These are phyloP conservation scores for Protaetia brevitarsis DNA, from an alignment of 1,140 invertebrate species.

Conservation along the genomic window DNA sequence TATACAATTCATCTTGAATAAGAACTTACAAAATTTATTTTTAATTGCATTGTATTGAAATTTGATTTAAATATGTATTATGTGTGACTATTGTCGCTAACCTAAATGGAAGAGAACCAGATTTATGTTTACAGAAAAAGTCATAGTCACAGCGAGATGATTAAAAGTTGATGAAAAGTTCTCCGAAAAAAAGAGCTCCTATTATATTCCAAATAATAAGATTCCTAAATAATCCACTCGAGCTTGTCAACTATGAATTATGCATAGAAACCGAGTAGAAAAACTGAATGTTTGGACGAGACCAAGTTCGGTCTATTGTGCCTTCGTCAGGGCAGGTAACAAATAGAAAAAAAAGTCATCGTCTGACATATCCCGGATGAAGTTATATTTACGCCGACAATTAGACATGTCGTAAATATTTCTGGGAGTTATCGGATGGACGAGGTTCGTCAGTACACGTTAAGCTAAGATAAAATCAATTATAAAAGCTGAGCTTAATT, in stretches of 20 bases:
- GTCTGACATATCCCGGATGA: conserved; percentile 33
- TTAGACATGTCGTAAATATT: conserved; percentile 36
- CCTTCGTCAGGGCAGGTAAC: conserved; percentile 10
- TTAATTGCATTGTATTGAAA: too few species aligned
- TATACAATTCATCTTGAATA: too few species aligned
- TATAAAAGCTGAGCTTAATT: conserved; percentile 25
- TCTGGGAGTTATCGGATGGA: conserved; percentile 25
- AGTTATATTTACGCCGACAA: conserved; percentile 41
- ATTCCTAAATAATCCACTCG: conserved; percentile 10
- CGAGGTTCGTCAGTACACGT: conserved; percentile 26
- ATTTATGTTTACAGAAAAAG: too few species aligned
- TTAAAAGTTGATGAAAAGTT: conserved; percentile 12
- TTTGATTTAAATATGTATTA: too few species aligned
- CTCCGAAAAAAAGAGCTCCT: conserved; percentile 8
- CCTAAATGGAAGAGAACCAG: too few species aligned
- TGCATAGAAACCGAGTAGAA: conserved; percentile 10
- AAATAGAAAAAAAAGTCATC: not conserved
- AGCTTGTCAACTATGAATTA: conserved; percentile 16
- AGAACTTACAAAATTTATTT: too few species aligned
- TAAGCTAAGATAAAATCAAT: conserved; percentile 32
- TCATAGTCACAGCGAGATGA: not conserved
- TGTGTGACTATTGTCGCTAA: too few species aligned
- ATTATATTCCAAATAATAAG: conserved; percentile 12
- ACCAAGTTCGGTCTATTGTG: conserved; percentile 4
- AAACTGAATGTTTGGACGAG: conserved; percentile 15